Base-by-base conservation (phyloP, 2,888 invertebrate species). In the Amphipoea oculea region DNA sequence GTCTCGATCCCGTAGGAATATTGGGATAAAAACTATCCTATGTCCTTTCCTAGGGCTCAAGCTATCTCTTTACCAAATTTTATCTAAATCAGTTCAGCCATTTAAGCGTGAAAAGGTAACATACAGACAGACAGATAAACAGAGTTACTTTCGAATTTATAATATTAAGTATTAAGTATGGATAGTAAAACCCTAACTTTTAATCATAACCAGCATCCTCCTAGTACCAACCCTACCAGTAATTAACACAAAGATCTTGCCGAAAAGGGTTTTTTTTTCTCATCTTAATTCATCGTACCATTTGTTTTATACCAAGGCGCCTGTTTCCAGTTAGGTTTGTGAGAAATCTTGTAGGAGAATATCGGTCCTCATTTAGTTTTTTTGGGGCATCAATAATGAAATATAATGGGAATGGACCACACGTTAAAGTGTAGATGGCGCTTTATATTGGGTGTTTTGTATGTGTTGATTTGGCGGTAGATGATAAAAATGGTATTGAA, bases 191-290 rank as follows among this genome's bases (percentile, higher is more conserved):
- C 3, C 20, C 5, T 66, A 51, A 5, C 48, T 36, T n/a, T 60
- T 20, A 70, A 76, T 17, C 9, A 65, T 40, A n/a, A 54, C 72
- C 9, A 54, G 29, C 14, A 69, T 45, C 70, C 12, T 62, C 36
- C 7, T 23, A 12, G 74, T 67, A 70, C 3, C 90, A 89, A 62
- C 89, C 89, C 89, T 89, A 81, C 0, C 87, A 86, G 93, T 96
- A 96, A 96, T 96, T 96, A 96, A 95, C 95, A 94, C 95, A 95
- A 96, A 95, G 94, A 92, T 92, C 93, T 95, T 92, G 96, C 96
- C 96, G 96, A 96, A 96, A 96, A 94, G 94, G 91, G 87, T 90
- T 86, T 91, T 92, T 36, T 94, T 94, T 92, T 90, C 67, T 89
- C 90, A 40, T 92, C 90, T 91, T 90, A 92, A 93, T 92, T 92